Base-by-base conservation (phyloP, 2,888 invertebrate species). In the Hartigia nigra region DNA sequence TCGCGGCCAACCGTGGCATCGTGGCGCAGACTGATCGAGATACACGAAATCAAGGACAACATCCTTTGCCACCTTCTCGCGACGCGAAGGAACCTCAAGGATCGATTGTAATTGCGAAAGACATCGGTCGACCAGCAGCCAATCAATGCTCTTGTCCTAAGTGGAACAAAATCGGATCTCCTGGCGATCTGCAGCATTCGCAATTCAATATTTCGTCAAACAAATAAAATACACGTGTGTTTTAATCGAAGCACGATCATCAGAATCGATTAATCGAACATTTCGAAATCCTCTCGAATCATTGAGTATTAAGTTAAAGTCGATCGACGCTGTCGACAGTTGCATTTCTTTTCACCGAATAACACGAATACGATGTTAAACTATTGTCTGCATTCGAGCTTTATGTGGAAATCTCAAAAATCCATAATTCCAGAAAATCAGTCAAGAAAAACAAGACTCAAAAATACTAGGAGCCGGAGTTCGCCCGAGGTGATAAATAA, bases 221-320 rank as follows among this genome's bases (percentile, higher is more conserved):
- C 1, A 31, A 31, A 1, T 86, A 77, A 72, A 74, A 69, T 70
- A 74, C 34, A 34, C 5, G 4, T 31, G 23, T 55, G 14, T 55
- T 55, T 36, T 75, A 12, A 55, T 32, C 12, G 3, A 9, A 36
- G 36, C 4, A 5, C 12, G 11, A 23, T 4, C 1, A 23, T 23
- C 2, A 5, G 55, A 23, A 55, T 11, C 9, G 23, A 55, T 55
- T 9, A 2, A 23, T 55, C 9, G 9, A 0, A 55, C 23, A 55
- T 14, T 12, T 14, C 14, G 23, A 55, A 55, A 55, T 55, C 14
- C 39, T 39, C 14, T 23, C 5, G 4, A 39, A 14, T 39, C 5
- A 39, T 14, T 39, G 5, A 39, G 14, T 14, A 55, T 55, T 2
- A n/a, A n/a, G 23, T 9, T 55, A 55, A 55, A 9, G 23, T 2